Evolutionary conservation across 2,797 vertebrate species (phyloP).

Genomic region (Agapornis canus): DNA sequence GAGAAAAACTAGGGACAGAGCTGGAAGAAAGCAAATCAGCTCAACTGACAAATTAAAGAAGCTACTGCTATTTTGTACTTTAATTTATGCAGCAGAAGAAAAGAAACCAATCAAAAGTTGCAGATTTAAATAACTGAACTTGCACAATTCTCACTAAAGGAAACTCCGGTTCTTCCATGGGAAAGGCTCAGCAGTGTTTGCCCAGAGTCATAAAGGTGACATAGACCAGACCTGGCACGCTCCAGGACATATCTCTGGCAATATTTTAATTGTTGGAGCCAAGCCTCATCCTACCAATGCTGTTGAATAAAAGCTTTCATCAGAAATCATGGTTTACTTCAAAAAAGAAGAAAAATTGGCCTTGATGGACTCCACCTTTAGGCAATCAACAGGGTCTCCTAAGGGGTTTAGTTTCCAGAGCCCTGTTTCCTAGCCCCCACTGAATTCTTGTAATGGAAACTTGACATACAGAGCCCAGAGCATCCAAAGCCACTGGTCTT

Average conservation of each 20-base stretch:
- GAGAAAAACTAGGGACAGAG: background rate
- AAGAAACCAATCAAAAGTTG: background rate
- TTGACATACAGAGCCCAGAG: background rate
- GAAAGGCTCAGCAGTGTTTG: background rate
- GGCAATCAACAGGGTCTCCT: background rate
- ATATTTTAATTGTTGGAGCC: background rate
- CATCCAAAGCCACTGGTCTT: background rate
- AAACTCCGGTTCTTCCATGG: background rate
- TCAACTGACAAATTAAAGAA: background rate
- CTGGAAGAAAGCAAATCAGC: background rate
- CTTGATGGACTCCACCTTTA: background rate
- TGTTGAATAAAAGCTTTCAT: background rate
- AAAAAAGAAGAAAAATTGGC: background rate
- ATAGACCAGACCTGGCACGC: background rate
- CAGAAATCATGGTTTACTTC: background rate
- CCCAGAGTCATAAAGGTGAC: background rate
- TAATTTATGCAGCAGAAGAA: background rate
- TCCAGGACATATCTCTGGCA: background rate
- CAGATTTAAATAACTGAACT: background rate
- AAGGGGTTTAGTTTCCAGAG: background rate
- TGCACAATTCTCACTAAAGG: background rate
- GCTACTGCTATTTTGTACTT: background rate
- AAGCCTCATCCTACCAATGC: background rate
- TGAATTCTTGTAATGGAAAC: background rate
- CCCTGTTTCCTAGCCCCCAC: background rate